Evolutionary conservation across 2,888 invertebrate species (phyloP).

Genomic region (Parnassius orleans): DNA sequence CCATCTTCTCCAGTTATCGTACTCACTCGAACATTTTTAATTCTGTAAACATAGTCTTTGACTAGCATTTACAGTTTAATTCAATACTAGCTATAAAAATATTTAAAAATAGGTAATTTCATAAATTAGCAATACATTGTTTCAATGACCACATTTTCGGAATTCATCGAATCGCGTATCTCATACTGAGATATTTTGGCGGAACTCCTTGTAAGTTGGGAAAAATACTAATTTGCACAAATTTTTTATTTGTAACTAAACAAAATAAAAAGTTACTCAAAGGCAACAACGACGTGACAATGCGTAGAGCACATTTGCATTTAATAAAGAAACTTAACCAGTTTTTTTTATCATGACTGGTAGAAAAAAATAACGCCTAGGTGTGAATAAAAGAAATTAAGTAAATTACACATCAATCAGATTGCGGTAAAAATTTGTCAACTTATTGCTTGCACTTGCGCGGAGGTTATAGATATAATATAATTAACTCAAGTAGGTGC

Average conservation of each 20-base stretch:
- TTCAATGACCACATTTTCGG: background rate
- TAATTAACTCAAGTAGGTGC: too few relatives aligned
- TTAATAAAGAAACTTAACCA: background rate
- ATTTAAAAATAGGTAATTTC: too few relatives aligned
- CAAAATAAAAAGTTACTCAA: background rate
- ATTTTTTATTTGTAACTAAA: background rate
- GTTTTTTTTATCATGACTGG: background rate
- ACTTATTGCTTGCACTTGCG: too few relatives aligned
- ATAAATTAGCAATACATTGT: too few relatives aligned
- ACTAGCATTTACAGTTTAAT: too few relatives aligned
- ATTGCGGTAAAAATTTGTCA: too few relatives aligned
- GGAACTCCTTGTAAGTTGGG: background rate
- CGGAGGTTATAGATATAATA: too few relatives aligned
- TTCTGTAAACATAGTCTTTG: too few relatives aligned
- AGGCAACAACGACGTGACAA: background rate
- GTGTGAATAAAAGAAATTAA: background rate
- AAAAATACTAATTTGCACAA: background rate
- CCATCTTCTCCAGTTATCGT: slow-evolving; percentile 33
- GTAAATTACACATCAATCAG: background rate
- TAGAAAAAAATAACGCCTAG: background rate
- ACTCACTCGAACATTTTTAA: background rate
- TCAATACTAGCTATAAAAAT: too few relatives aligned
- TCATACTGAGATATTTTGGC: background rate
- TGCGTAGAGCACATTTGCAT: background rate
- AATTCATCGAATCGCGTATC: slow-evolving; percentile 3